Base-by-base conservation (phyloP, 2,888 invertebrate species). In the Dorcus hopei region DNA sequence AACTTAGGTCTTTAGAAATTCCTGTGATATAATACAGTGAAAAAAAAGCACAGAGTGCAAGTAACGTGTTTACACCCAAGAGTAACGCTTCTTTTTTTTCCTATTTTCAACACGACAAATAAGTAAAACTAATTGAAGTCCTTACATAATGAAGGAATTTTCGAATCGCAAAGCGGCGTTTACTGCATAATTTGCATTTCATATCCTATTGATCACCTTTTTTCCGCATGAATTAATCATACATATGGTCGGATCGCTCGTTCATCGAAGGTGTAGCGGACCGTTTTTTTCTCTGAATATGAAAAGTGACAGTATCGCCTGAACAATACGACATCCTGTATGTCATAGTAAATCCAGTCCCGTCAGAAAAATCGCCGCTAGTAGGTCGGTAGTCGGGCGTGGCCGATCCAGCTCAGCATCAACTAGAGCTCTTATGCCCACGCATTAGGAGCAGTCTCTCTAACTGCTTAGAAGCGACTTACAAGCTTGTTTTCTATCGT, bases 301-400 rank as follows among this genome's bases (percentile, higher is more conserved):
- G 38, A 50, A 50, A 50, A 50, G 50, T 50, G 50, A 50, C 50
- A 50, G 50, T 50, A 50, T 50, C 39, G 39, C 50, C n/a, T 38
- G 50, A 50, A 50, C 50, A 50, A 50, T 50, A 50, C 50, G 50
- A 50, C 50, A 50, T 50, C 50, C 50, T 50, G 50, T 50, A 50
- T 50, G 50, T 50, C 50, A 50, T 50, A 50, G 38, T 50, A 50
- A 50, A 26, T 50, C 39, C 38, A 50, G 73, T 71, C 70, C 70
- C 65, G 66, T 67, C 67, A 67, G 73, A 73, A 74, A 74, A 73
- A 65, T 70, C 68, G 65, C 65, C 65, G 69, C 70, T 74, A 73
- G 74, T 74, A 74, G 74, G 74, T 74, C 74, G 74, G 68, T 69
- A 69, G 69, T 69, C 70, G 74, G 75, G 75, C 71, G 75, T 74